phyloP scores from a whole-genome alignment of 2,113 vertebrate species.

The Australoheros scitulus region DNA sequence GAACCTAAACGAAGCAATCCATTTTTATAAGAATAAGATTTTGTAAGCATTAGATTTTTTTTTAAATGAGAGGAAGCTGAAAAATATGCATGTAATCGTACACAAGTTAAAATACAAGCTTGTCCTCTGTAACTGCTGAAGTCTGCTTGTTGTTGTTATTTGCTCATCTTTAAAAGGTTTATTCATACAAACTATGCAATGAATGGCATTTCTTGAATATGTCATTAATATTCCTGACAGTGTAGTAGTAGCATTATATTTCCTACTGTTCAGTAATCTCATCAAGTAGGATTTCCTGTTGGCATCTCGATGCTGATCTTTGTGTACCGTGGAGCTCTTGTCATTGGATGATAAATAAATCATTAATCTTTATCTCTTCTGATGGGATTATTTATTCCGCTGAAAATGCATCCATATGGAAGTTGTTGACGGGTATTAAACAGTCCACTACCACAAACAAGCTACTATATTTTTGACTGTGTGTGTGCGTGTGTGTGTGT shows the following conservation, averaged over 20 bases:
- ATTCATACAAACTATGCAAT: not conserved
- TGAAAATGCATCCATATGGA: slow-evolving; percentile 48
- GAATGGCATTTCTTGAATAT: slow-evolving; percentile 15
- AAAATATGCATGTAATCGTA: not conserved
- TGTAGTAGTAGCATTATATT: slow-evolving; percentile 42
- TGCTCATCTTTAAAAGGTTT: slow-evolving; percentile 4
- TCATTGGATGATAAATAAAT: slow-evolving; percentile 64
- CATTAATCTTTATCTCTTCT: slow-evolving; percentile 70
- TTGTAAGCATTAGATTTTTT: not conserved
- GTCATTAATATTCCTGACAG: slow-evolving; percentile 39
- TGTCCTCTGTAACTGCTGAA: not conserved
- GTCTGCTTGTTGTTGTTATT: not conserved
- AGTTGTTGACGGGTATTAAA: slow-evolving; percentile 60
- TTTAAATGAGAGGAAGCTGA: not conserved
- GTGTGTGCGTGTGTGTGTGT: not conserved
- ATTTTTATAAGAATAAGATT: not conserved
- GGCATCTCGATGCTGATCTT: slow-evolving; percentile 40
- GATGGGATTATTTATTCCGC: slow-evolving; percentile 61
- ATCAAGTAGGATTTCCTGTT: slow-evolving; percentile 42
- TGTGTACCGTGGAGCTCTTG: slow-evolving; percentile 43
- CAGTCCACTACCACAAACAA: slow-evolving; percentile 41
- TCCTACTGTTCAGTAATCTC: slow-evolving; percentile 54
- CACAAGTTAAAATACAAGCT: not conserved
- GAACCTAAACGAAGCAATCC: not conserved
- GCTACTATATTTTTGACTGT: slow-evolving; percentile 1